Evolutionary conservation across 1,140 invertebrate genomes (phyloP), one percentile per base, ranked within the genome.

Genomic region (Euura saliciscinereae): DNA sequence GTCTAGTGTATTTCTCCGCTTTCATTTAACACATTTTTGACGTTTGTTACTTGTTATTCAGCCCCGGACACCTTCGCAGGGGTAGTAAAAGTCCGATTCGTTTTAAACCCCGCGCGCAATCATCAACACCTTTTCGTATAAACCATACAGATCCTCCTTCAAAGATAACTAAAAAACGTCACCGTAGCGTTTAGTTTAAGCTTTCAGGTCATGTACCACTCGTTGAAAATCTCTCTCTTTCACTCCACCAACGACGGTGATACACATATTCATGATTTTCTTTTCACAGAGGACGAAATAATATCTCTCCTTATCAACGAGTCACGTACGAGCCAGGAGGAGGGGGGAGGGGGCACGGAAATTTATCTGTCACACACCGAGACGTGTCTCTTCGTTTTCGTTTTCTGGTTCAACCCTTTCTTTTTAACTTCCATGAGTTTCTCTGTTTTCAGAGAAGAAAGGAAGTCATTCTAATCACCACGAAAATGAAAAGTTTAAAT

Each of bases 121-220:
- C 51, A 28, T 28, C 28, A 28, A 28, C 28, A 28, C 28, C 28
- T 28, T 28, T 28, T 28, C 28, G 28, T 28, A 28, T 28, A 28
- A 28, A 28, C 28, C 28, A 28, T 28, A 28, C 28, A 28, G 28
- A 28, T 28, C 28, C 28, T 28, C 28, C 28, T 28, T 28, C 28
- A 28, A 28, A 28, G 28, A 28, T 28, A 28, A 28, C 28, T 1
- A 1, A 28, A 28, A 28, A 28, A 28, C 51, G 28, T 28, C 28
- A 28, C 28, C 28, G 28, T 28, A 28, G 28, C n/a, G n/a, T 6
- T n/a, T 1, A 59, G 51, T 2, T 81, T 77, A 80, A 77, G 77
- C 73, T 82, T 84, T 82, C 81, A 78, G 77, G 80, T 84, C 82
- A 84, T 79, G 82, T 82, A 78, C 28, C 78, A 77, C 73, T 70